Conservation (phyloP, 1,140 invertebrate species). For the Drosophila baimaii region DNA sequence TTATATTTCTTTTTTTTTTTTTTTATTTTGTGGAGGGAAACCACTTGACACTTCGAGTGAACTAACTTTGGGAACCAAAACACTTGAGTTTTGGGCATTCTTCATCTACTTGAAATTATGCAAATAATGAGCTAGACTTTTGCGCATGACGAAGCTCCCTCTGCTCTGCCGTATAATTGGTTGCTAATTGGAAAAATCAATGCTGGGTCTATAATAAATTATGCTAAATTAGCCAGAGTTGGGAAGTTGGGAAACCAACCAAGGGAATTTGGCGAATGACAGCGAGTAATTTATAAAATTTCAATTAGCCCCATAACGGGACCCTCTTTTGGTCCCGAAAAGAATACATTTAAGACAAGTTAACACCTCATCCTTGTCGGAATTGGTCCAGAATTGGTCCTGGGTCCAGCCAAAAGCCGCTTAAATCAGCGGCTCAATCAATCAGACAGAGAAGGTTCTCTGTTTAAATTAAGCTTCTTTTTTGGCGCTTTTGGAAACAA, state of each 20-base stretch:
- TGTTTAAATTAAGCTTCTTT: constrained; percentile 72
- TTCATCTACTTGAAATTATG: constrained; percentile 19
- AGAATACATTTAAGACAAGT: constrained; percentile 57
- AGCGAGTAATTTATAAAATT: constrained; percentile 65
- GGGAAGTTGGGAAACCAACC: not conserved
- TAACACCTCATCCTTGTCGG: constrained; percentile 64
- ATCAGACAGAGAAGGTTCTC: constrained; percentile 65
- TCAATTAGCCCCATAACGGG: constrained; percentile 74
- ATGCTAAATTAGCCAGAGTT: constrained; percentile 49
- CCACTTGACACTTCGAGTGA: constrained; percentile 75
- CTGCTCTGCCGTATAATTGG: constrained; percentile 58
- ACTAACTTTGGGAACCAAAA: constrained; percentile 32
- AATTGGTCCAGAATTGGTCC: constrained; percentile 21
- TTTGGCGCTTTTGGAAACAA: constrained; percentile 28
- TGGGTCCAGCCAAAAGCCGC: constrained; percentile 52
- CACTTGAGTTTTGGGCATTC: constrained; percentile 30
- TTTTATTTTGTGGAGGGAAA: constrained; percentile 4
- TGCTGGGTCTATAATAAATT: constrained; percentile 47
- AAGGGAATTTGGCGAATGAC: constrained; percentile 12
- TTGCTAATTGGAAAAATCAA: constrained; percentile 76
- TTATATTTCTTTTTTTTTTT: not conserved
- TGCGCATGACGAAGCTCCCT: constrained; percentile 42
- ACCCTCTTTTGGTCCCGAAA: constrained; percentile 11
- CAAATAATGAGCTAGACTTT: constrained; percentile 45
- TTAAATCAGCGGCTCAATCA: constrained; percentile 81